Conservation (phyloP, 2,888 invertebrate genomes). For the Chrysolina americana region DNA sequence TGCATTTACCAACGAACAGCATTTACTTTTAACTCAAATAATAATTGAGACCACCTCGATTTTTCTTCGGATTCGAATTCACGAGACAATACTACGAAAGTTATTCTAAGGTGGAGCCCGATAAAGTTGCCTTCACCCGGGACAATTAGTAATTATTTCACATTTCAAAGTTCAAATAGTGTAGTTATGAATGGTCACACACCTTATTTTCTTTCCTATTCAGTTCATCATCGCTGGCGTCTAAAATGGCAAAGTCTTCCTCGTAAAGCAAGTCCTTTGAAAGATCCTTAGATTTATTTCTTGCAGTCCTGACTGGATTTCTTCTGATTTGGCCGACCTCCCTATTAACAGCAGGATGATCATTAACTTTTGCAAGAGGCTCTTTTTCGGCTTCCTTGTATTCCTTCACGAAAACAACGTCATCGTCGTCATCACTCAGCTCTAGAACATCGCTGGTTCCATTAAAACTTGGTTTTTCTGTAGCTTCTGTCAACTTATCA, state of each 20-base stretch:
- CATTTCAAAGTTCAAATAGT: conserved; percentile 3
- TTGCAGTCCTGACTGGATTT: conserved; percentile 53
- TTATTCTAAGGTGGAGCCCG: too few species aligned
- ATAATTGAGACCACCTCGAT: too few species aligned
- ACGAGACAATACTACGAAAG: too few species aligned
- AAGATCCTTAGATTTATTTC: conserved; percentile 47
- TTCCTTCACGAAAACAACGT: conserved; percentile 54
- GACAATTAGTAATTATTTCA: background rate
- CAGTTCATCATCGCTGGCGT: conserved; percentile 51
- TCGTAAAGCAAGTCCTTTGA: conserved; percentile 53
- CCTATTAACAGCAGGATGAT: background rate
- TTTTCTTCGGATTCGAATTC: too few species aligned
- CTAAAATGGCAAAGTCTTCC: conserved; percentile 56
- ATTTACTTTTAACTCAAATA: too few species aligned
- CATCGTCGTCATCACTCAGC: conserved; percentile 48
- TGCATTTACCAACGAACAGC: too few species aligned
- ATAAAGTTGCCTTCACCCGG: too few species aligned
- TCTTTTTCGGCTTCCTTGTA: conserved; percentile 41
- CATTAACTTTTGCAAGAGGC: background rate
- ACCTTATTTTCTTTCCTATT: conserved; percentile 48
- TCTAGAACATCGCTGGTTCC: conserved; percentile 31
- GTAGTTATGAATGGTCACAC: background rate
- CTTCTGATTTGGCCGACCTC: conserved; percentile 45
- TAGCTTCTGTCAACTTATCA: conserved; percentile 48
- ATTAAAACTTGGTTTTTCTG: conserved; percentile 5